Evolutionary conservation across 2,888 invertebrate species (phyloP).

Genomic region (Noctua janthe): DNA sequence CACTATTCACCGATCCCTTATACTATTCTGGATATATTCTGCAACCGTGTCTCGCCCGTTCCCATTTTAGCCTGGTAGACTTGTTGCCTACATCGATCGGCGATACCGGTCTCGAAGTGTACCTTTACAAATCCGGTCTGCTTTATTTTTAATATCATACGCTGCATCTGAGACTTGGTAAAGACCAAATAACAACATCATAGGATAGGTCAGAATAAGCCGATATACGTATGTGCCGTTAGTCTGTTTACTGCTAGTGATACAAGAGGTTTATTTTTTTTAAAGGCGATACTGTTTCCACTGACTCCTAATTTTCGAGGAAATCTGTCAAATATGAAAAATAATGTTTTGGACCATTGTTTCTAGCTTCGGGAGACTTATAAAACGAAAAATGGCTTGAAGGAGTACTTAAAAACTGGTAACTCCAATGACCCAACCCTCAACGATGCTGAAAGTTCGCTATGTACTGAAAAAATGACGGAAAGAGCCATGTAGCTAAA

Average conservation of each 20-base stretch:
- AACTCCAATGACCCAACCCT: neutral
- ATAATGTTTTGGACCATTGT: neutral
- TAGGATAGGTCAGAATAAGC: neutral
- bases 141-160: constrained; percentile 39
- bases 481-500: neutral
- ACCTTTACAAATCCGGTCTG: constrained; percentile 52
- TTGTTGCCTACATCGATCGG: constrained; percentile 51
- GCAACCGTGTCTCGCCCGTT: constrained; percentile 15
- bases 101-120: constrained; percentile 44
- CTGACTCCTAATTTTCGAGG: neutral
- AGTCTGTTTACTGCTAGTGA: neutral
- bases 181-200: neutral
- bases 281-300: neutral
- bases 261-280: neutral
- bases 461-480: neutral
- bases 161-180: constrained; percentile 20
- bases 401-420: neutral
- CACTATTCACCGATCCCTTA: neutral
- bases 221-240: neutral
- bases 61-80: constrained; percentile 38
- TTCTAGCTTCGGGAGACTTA: neutral
- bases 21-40: constrained; percentile 27
- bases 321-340: neutral
- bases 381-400: neutral
- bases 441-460: neutral